Evolutionary conservation across 2,113 vertebrate species (phyloP).

Genomic region (Mesembrinibis cayennensis): DNA sequence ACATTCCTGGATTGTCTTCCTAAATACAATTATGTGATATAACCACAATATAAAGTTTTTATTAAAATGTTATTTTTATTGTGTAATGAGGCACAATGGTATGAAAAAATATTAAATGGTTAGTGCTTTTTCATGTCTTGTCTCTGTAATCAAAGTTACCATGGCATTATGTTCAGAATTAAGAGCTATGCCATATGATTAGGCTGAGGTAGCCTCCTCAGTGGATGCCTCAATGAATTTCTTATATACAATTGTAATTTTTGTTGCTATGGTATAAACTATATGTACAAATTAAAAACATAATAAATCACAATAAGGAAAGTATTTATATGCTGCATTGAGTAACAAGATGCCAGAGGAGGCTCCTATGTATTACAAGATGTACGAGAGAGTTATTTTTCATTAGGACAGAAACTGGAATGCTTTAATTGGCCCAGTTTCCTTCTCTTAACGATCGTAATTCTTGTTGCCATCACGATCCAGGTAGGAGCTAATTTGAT

Average conservation of each 20-base stretch:
- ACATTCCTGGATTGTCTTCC: neutral
- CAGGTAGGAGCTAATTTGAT: neutral
- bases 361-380: neutral
- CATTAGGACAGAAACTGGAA: neutral
- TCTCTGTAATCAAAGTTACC: neutral
- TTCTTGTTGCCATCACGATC: neutral
- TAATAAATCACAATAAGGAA: neutral
- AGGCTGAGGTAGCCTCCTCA: neutral
- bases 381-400: neutral
- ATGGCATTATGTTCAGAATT: neutral
- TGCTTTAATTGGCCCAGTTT: neutral
- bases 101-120: neutral
- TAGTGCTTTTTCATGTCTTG: neutral
- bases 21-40: neutral
- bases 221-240: neutral
- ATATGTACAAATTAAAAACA: neutral
- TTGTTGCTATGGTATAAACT: neutral
- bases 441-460: neutral
- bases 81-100: neutral
- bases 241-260: neutral
- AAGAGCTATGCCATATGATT: neutral
- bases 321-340: neutral
- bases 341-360: neutral
- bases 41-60: neutral
- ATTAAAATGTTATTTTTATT: neutral